Conservation (phyloP, 2,113 vertebrate genomes). For the Istiophorus platypterus region DNA sequence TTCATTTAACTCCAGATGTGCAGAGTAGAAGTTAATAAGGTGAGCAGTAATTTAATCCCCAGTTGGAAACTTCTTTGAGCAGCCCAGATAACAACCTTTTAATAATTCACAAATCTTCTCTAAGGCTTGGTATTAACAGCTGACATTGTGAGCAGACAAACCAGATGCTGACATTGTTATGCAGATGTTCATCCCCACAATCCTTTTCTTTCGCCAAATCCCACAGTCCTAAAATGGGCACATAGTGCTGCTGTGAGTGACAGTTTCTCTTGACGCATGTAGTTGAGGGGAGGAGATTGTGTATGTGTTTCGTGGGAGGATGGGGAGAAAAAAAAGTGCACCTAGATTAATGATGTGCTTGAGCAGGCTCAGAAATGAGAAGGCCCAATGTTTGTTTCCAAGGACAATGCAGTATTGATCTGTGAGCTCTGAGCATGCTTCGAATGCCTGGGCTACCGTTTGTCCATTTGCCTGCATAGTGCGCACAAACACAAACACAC, state of each 20-base stretch:
- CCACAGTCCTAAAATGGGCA: conserved; percentile 62
- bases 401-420: conserved; percentile 85
- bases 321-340: conserved; percentile 43
- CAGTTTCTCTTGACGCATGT: conserved; percentile 78
- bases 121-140: conserved; percentile 68
- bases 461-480: conserved; percentile 42
- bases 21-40: conserved; percentile 61
- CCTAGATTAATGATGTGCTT: conserved; percentile 86
- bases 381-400: conserved; percentile 81
- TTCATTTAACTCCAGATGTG: conserved; percentile 49
- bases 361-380: conserved; percentile 82
- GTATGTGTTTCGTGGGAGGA: conserved; percentile 27
- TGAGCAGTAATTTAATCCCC: conserved; percentile 64
- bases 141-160: conserved; percentile 76
- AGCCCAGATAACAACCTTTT: conserved; percentile 58
- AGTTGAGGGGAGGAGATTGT: conserved; percentile 57
- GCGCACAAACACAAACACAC: background rate
- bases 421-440: conserved; percentile 70
- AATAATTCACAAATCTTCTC: conserved; percentile 80
- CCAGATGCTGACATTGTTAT: conserved; percentile 79
- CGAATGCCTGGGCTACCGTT: conserved; percentile 60
- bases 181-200: conserved; percentile 77
- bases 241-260: conserved; percentile 75
- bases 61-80: conserved; percentile 65
- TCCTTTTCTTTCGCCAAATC: conserved; percentile 72